Base-by-base conservation (phyloP, 2,888 invertebrate species). In the Cartodere bifasciata region DNA sequence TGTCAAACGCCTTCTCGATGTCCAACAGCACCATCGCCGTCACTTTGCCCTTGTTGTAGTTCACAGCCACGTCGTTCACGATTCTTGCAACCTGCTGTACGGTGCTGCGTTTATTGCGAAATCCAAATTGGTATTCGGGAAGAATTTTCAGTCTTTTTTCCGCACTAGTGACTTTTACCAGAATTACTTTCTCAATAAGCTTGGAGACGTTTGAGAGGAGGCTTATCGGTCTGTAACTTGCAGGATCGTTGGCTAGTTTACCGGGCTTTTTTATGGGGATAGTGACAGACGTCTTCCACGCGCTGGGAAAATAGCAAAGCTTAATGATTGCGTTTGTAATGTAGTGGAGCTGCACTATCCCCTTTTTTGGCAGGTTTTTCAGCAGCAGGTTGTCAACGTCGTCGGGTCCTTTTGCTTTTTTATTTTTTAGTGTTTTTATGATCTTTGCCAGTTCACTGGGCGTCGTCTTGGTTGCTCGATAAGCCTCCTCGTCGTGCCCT, bases 1-100 rank as follows among this genome's bases (percentile, higher is more conserved):
- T 44, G 28, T 56, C 50, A 26, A 56, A 57, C 0, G 53, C n/a
- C 53, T 39, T 54, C 25, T 49, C 44, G 7, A 53, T 46, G 21
- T 54, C 51, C n/a, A 55, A 29, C 3, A 55, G 37, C 2, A 46
- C 31, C 35, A 50, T 44, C 1, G 40, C 42, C 13, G 50, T 48
- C 1, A 35, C 26, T 5, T 42, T 36, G 3, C 43, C 38, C 28
- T 40, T 40, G 20, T 53, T 50, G 13, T 45, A 50, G 5, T 44
- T 42, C 3, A 39, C 28, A 3, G 21, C 30, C 4, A 48, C 39
- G 22, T 48, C 39, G 21, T 45, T 46, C 3, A 39, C 31, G n/a
- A 55, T 46, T 38, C 49, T 36, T 1, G 37, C 29, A 1, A 51
- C 32, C 37, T 53, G 50, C 14, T 45, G 41, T 2, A 42, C 40